Base-by-base conservation (phyloP, 2,888 invertebrate genomes). In the Polymixis flavicincta region DNA sequence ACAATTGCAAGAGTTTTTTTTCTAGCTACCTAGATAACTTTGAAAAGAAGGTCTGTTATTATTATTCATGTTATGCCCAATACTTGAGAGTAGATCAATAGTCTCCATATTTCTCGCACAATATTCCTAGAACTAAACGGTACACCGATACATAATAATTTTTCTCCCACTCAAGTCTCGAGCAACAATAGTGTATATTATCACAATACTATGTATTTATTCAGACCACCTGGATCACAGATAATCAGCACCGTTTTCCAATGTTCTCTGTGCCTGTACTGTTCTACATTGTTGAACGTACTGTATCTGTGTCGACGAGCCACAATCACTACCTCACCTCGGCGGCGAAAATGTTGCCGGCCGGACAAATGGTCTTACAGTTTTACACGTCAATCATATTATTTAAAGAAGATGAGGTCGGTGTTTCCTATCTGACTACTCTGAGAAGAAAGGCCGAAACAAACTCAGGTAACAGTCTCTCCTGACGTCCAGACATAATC, bases 151-250 rank as follows among this genome's bases (percentile, higher is more conserved):
- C 67, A 66, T 77, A 54, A 65, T 78, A n/a, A 55, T 78, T 83
- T 69, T 83, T 78, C 78, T 78, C 83, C 83, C 83, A 78, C 83
- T 67, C 83, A 66, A 45, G 11, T 50, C 25, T n/a, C 4, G 25
- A 42, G 64, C 32, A 45, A 80, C 65, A 75, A 81, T 81, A 66
- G 61, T 61, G 61, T n/a, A 32, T 28, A 78, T 64, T 78, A 78
- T 54, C 81, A 67, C 67, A 78, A 84, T 79, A 19, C 32, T 79
- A 78, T 68, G 71, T 79, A 79, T 70, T 64, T 81, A 85, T 55
- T 52, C 75, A 60, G 76, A 48, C 81, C 80, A 81, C 64, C 83
- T 71, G 61, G 61, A 83, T 83, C 28, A 61, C 83, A 52, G 86
- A 52, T 69, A n/a, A 82, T 82, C 70, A 85, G 52, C 67, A 69